phyloP scores from a whole-genome alignment of 2,113 vertebrate genomes.

The Anthoscopus minutus region DNA sequence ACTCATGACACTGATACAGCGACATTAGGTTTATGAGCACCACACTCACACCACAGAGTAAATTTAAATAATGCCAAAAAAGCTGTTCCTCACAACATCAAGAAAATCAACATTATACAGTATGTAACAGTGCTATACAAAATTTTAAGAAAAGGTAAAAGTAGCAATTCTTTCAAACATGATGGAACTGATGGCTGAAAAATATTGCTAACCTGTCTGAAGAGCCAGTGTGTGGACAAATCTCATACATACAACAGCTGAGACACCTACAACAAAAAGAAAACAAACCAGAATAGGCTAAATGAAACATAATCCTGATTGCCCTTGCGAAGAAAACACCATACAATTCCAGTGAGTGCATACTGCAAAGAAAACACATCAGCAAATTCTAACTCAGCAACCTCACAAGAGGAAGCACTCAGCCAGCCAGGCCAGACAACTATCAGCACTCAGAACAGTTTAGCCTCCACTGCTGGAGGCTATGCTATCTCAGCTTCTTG shows the following conservation, averaged over 20 bases:
- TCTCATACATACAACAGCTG: background rate
- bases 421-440: background rate
- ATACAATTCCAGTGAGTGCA: background rate
- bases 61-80: background rate
- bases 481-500: background rate
- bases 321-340: background rate
- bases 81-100: background rate
- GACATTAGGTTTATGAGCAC: background rate
- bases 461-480: background rate
- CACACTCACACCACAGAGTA: background rate
- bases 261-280: constrained; percentile 17
- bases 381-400: background rate
- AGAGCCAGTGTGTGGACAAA: constrained; percentile 43
- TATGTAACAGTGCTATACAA: background rate
- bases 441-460: background rate
- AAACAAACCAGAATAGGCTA: background rate
- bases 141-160: background rate
- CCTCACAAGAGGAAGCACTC: background rate
- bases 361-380: background rate
- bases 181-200: background rate
- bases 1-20: background rate
- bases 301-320: background rate
- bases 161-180: background rate
- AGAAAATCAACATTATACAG: background rate
- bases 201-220: constrained; percentile 42